These are phyloP conservation scores for Balaeniceps rex DNA, from an alignment of 2,113 vertebrate genomes.

Conservation along the genomic window DNA sequence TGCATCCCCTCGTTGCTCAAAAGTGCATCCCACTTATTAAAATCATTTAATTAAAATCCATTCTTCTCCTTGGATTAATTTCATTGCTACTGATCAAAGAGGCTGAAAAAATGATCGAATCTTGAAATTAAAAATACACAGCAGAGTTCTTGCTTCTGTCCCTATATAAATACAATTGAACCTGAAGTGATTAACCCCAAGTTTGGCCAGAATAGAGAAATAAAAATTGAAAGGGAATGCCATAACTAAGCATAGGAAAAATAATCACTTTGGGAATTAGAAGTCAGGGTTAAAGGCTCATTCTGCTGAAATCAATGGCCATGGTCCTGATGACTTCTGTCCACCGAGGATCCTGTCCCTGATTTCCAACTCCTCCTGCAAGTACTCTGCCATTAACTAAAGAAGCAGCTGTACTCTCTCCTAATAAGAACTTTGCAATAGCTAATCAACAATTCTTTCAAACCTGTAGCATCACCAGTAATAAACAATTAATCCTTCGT, in stretches of 20 bases:
- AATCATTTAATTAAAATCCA: not conserved
- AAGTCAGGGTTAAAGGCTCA: not conserved
- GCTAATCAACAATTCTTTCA: conserved; percentile 30
- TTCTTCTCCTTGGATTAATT: conserved; percentile 11
- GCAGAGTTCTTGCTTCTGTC: not conserved
- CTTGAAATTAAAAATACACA: not conserved
- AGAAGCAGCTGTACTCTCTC: not conserved
- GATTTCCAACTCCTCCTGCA: not conserved
- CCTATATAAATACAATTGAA: not conserved
- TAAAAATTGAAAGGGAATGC: not conserved
- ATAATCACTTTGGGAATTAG: not conserved
- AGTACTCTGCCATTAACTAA: not conserved
- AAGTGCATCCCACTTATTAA: not conserved
- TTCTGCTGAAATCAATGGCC: not conserved
- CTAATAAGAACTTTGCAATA: conserved; percentile 10
- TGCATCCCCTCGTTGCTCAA: not conserved
- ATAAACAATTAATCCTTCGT: conserved; percentile 39
- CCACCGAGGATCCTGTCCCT: not conserved
- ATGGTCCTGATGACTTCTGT: not conserved
- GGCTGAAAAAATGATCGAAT: not conserved
- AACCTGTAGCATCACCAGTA: conserved; percentile 22
- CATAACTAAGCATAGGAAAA: not conserved
- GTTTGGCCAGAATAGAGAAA: not conserved
- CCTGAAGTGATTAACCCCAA: not conserved
- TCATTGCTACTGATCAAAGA: not conserved